Percentiles rank a stretch among this genome's conserved stretches.
Conservation (phyloP, 1,140 invertebrate genomes). For the Orchesella cincta region DNA sequence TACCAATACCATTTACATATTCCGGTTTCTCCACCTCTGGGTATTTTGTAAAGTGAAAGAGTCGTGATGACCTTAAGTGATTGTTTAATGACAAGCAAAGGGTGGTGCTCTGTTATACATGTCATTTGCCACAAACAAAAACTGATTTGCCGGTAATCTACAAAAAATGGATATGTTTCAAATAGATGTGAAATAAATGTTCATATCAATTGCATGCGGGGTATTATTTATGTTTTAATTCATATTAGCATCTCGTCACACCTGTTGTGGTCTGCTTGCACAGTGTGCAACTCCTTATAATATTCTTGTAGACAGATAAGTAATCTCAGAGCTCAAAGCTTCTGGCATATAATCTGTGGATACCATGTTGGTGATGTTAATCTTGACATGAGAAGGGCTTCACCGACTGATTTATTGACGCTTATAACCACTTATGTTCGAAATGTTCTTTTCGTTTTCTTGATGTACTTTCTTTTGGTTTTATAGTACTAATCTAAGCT, state of each 20-base stretch:
- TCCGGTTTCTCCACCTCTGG: not conserved
- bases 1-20: too few species aligned
- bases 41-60: not conserved
- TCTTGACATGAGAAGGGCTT: not conserved
- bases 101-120: not conserved
- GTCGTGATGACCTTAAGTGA: not conserved
- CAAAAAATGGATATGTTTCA: not conserved
- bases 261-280: too few species aligned
- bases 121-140: not conserved
- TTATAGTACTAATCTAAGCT: too few species aligned
- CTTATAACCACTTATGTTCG: not conserved
- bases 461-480: too few species aligned
- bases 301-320: too few species aligned
- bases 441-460: not conserved
- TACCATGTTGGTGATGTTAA: not conserved
- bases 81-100: not conserved
- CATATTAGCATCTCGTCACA: not conserved
- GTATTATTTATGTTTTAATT: not conserved
- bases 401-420: not conserved
- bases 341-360: too few species aligned
- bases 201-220: not conserved
- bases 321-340: too few species aligned
- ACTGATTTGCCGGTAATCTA: not conserved
- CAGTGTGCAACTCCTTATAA: too few species aligned
- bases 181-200: not conserved